Conservation (phyloP, 2,113 vertebrate genomes). For the Polypterus bichir region DNA sequence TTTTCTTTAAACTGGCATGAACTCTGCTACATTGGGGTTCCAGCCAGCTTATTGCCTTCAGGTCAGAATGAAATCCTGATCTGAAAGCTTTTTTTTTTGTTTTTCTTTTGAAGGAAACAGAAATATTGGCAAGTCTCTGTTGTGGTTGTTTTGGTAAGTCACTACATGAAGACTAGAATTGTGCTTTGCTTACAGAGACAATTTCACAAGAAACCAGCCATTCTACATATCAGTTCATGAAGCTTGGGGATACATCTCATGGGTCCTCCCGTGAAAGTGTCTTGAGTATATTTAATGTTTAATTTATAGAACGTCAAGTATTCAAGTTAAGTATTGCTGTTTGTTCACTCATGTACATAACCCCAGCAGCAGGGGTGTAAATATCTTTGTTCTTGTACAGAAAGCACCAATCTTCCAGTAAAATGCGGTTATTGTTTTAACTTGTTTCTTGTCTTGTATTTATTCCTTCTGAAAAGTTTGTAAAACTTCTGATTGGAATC, state of each 20-base stretch:
- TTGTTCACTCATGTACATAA: slow-evolving; percentile 20
- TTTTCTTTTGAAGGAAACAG: too few relatives aligned
- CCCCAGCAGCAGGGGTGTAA: slow-evolving; percentile 28
- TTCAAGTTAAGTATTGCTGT: not conserved
- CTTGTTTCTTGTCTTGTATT: not conserved
- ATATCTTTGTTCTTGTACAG: slow-evolving; percentile 27
- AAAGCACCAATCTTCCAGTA: slow-evolving; percentile 18
- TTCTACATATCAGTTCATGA: not conserved
- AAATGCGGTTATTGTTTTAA: slow-evolving; percentile 2
- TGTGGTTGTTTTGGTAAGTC: too few relatives aligned
- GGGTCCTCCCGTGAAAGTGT: not conserved
- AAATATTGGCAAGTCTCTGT: too few relatives aligned
- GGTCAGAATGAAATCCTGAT: too few relatives aligned
- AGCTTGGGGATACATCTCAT: not conserved
- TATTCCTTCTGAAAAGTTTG: too few relatives aligned
- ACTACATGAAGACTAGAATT: too few relatives aligned
- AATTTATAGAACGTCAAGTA: slow-evolving; percentile 1
- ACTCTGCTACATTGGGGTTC: too few relatives aligned
- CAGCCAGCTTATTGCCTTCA: too few relatives aligned
- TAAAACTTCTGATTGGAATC: too few relatives aligned
- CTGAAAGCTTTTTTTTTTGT: too few relatives aligned
- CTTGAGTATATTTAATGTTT: slow-evolving; percentile 1
- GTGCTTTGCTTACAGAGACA: too few relatives aligned
- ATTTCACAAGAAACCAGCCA: not conserved
- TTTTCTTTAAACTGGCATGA: too few relatives aligned